These are phyloP conservation scores for Copidosoma aretas DNA, from an alignment of 2,888 invertebrate species.

Conservation along the genomic window DNA sequence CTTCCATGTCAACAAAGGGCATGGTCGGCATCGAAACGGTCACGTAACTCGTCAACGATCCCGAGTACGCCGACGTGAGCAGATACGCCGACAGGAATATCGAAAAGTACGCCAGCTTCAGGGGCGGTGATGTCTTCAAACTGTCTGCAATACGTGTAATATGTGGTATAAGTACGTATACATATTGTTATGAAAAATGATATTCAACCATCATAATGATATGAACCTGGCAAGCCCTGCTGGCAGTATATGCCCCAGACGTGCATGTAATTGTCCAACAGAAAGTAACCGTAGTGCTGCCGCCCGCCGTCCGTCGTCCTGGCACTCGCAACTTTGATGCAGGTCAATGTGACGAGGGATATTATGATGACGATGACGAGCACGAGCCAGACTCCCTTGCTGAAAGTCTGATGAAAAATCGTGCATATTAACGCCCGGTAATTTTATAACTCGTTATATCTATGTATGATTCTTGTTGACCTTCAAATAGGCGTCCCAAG, in stretches of 20 bases:
- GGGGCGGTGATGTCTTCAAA: not conserved
- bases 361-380: not conserved
- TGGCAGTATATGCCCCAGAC: slow-evolving; percentile 43
- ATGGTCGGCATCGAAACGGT: slow-evolving; percentile 7
- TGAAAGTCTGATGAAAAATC: not conserved
- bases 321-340: not conserved
- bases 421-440: no score
- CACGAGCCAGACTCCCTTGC: not conserved
- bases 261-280: slow-evolving; percentile 21
- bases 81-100: slow-evolving; percentile 16
- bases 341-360: not conserved
- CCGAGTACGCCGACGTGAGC: slow-evolving; percentile 19
- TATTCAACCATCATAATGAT: not conserved
- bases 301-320: no score
- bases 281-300: not conserved
- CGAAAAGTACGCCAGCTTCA: slow-evolving; percentile 16
- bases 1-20: slow-evolving; percentile 7
- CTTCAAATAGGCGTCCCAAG: not conserved
- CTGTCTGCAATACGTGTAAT: not conserved
- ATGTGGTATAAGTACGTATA: not conserved
- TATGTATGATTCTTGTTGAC: no score
- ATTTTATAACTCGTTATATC: no score
- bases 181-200: not conserved
- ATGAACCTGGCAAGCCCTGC: slow-evolving; percentile 39
- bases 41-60: slow-evolving; percentile 21